Percentiles rank a stretch among this genome's conserved stretches.
Evolutionary conservation across 2,888 invertebrate species (phyloP).

Genomic region (Ichneumon xanthorius): DNA sequence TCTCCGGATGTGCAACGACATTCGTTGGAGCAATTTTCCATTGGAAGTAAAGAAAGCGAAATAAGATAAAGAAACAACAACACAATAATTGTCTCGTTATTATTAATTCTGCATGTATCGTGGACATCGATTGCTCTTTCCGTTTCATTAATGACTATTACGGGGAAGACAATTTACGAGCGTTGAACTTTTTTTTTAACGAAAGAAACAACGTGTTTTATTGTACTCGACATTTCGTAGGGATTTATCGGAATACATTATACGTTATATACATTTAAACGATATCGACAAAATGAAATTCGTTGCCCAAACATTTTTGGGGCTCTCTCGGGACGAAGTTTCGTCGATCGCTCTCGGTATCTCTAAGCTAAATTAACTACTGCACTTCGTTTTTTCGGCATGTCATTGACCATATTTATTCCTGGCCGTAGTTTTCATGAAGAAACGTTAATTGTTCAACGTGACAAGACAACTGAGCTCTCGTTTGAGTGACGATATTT

Average conservation of each 20-base stretch:
- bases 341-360: neutral
- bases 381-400: no score
- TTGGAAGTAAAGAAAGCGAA: neutral
- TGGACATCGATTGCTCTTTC: slow-evolving; percentile 8
- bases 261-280: slow-evolving; percentile 29
- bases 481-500: slow-evolving; percentile 37
- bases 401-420: no score
- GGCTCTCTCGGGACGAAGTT: neutral
- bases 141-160: neutral
- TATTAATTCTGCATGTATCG: neutral
- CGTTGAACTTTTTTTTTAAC: neutral
- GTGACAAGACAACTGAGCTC: slow-evolving; percentile 28
- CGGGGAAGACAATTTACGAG: slow-evolving; percentile 17
- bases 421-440: slow-evolving; percentile 22
- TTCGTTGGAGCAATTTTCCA: neutral
- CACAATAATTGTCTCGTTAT: neutral
- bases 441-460: slow-evolving; percentile 42
- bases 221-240: neutral
- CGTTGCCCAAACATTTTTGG: neutral
- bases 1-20: neutral
- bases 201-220: neutral
- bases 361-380: neutral
- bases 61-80: neutral
- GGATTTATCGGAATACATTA: slow-evolving; percentile 4
- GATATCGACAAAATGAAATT: slow-evolving; percentile 5